Evolutionary conservation across 1,140 invertebrate genomes (phyloP), one percentile per base, ranked within the genome.

Genomic region (Drosophila paulistorum): DNA sequence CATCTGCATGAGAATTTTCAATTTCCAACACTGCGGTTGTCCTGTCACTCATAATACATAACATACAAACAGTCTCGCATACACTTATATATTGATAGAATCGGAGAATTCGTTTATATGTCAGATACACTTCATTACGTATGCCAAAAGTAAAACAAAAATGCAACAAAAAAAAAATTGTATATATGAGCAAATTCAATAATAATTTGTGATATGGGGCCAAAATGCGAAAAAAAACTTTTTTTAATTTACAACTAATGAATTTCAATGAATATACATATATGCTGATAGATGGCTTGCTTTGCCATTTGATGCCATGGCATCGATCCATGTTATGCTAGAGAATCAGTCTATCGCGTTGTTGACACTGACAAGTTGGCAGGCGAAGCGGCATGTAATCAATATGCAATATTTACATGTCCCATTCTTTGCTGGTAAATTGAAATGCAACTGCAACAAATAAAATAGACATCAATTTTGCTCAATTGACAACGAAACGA

Each of bases 341-440:
- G 14, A 13, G 42, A 45, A 42, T 48, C 65, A 71, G 64, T 65
- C 54, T 54, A 33, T 23, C 39, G 59, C 59, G 17, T 26, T 42
- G 74, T 74, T 79, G 83, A 86, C 73, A 74, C 68, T 86, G 82
- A 82, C 82, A 87, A 69, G 83, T 74, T 79, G 79, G 62, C 79
- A 76, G 83, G 74, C 74, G 60, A 69, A 70, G 68, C 73, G 82
- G 82, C 86, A 87, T 82, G 83, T 77, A 86, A 87, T 82, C 82
- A 86, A 85, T 81, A 85, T 79, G 75, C 82, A 70, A 82, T 60
- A 73, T 87, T 86, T 73, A 70, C 72, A 67, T 71, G 66, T 39
- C 17, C 45, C 45, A 51, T 20, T 48, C 45, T 37, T 54, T 48
- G 39, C 10, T 30, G 17, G 39, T 30, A 73, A 74, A 74, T 74